A percentile compares a stretch with the other conserved stretches of the same genome.
Evolutionary conservation across 2,797 vertebrate species (phyloP).

Genomic region (Poeciliopsis paucimaculata): DNA sequence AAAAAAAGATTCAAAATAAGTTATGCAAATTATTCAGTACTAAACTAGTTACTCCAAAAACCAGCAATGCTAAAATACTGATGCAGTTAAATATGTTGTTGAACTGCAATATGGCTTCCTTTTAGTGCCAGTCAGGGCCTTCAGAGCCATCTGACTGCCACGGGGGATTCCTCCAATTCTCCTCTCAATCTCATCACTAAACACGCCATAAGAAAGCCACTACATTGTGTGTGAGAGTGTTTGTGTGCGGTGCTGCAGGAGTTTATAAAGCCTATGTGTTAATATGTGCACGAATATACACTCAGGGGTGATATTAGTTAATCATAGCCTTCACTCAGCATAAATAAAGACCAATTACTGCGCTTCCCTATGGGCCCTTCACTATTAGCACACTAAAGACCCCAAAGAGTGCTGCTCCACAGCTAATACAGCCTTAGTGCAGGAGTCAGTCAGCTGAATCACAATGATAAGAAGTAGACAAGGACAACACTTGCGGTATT

Average conservation of each 20-base stretch:
- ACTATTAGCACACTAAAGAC: constrained; percentile 77
- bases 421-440: constrained; percentile 55
- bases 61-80: constrained; percentile 32
- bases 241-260: constrained; percentile 13
- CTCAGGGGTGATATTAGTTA: constrained; percentile 79
- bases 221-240: constrained; percentile 21
- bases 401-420: constrained; percentile 73
- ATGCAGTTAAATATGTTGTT: constrained; percentile 29
- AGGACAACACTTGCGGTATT: constrained; percentile 47
- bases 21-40: constrained; percentile 7
- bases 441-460: constrained; percentile 66
- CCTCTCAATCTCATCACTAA: constrained; percentile 65
- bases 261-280: constrained; percentile 33
- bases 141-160: constrained; percentile 62
- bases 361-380: constrained; percentile 70
- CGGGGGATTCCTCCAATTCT: constrained; percentile 71
- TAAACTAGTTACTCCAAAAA: constrained; percentile 32
- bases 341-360: constrained; percentile 82
- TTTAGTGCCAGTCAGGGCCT: constrained; percentile 55
- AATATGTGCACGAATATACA: constrained; percentile 59
- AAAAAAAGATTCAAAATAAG: constrained; percentile 14
- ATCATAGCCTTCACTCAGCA: constrained; percentile 81
- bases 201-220: constrained; percentile 50
- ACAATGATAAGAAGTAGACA: constrained; percentile 61
- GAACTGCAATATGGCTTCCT: constrained; percentile 54